Conservation (phyloP, 2,797 vertebrate species). For the Balearica regulorum region DNA sequence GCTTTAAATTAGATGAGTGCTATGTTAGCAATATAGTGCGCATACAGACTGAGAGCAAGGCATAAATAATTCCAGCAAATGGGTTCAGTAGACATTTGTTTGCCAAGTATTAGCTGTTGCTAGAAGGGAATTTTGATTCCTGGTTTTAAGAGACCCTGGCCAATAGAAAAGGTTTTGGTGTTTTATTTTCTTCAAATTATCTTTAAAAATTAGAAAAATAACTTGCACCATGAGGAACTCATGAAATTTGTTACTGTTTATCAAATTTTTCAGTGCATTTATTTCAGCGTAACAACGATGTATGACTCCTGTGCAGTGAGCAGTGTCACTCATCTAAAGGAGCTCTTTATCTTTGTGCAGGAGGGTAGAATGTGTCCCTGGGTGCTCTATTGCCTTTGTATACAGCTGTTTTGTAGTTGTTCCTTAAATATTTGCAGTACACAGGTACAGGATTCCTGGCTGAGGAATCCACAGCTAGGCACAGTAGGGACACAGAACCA, state of each 20-base stretch:
- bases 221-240: not conserved
- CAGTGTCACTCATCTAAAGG: not conserved
- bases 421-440: not conserved
- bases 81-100: not conserved
- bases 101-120: constrained; percentile 4
- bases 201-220: not conserved
- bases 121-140: not conserved
- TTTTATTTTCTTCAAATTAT: not conserved
- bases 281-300: not conserved
- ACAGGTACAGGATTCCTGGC: not conserved
- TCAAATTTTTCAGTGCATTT: not conserved
- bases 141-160: not conserved
- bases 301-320: not conserved
- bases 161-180: not conserved
- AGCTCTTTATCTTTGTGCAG: not conserved
- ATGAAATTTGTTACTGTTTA: not conserved
- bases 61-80: not conserved
- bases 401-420: not conserved
- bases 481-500: not conserved
- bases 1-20: constrained; percentile 9
- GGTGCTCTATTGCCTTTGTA: not conserved
- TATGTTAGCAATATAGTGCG: not conserved
- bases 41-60: not conserved
- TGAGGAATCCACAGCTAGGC: not conserved
- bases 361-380: not conserved